phyloP scores from a whole-genome alignment of 2,113 vertebrate genomes.

The Atrichornis clamosus region DNA sequence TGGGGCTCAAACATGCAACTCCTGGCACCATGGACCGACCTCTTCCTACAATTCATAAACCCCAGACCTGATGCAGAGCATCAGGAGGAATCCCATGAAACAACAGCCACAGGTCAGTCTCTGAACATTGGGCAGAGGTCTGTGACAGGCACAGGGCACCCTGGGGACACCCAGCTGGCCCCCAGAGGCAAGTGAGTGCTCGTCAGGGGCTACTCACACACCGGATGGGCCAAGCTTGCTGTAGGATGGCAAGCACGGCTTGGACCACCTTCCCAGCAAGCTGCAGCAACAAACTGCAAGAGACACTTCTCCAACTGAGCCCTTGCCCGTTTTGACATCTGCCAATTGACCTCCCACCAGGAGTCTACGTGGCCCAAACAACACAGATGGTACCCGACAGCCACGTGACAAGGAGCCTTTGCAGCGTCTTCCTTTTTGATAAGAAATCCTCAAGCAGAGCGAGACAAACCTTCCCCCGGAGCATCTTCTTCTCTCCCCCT shows the following conservation, averaged over 20 bases:
- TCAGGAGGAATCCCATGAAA: neutral
- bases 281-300: neutral
- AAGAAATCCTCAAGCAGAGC: accelerated
- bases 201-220: neutral
- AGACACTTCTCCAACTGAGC: neutral
- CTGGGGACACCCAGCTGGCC: neutral
- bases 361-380: neutral
- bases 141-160: accelerated
- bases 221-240: neutral
- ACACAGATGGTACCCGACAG: neutral
- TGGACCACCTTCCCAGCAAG: accelerated
- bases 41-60: neutral
- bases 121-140: accelerated
- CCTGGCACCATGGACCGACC: accelerated
- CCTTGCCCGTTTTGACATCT: neutral
- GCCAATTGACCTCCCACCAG: neutral
- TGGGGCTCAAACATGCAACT: neutral
- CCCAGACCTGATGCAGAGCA: neutral
- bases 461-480: neutral
- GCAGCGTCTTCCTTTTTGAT: neutral
- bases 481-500: neutral
- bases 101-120: neutral
- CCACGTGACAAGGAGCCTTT: neutral
- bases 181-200: neutral
- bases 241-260: neutral